A percentile compares a stretch with the other conserved stretches of the same genome.
phyloP scores from a whole-genome alignment of 1,140 invertebrate genomes.

The Saccostrea cuccullata region DNA sequence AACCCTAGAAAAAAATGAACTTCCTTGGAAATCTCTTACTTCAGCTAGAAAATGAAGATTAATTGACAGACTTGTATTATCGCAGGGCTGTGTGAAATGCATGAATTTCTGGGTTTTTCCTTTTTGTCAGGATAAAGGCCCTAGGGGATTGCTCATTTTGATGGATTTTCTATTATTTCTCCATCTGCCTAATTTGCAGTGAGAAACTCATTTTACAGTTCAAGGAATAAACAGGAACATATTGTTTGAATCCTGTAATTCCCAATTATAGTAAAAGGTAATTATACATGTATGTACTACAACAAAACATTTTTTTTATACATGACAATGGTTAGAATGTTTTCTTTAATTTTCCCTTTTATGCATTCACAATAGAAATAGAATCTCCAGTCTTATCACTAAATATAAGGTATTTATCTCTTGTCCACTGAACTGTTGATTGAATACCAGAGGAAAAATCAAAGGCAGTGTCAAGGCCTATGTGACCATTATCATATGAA shows the following conservation, averaged over 20 bases:
- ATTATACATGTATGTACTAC: background rate
- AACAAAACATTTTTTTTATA: background rate
- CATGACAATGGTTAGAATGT: too few species aligned
- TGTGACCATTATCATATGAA: too few species aligned
- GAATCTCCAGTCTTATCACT: too few species aligned
- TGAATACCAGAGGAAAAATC: too few species aligned
- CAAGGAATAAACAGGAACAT: background rate
- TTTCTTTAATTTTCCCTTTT: too few species aligned
- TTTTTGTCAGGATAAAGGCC: background rate
- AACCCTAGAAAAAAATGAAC: background rate
- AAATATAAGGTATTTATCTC: too few species aligned
- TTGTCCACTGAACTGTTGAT: too few species aligned
- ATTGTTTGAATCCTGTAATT: background rate
- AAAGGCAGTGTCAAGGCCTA: too few species aligned
- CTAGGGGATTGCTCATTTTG: background rate
- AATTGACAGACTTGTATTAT: background rate
- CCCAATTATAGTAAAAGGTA: background rate
- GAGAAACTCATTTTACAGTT: constrained; percentile 3
- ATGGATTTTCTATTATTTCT: constrained; percentile 18
- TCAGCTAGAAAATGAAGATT: constrained; percentile 4
- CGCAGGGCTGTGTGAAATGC: background rate
- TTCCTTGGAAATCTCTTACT: background rate
- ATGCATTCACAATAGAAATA: too few species aligned
- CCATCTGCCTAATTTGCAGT: background rate
- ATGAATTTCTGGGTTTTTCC: background rate